Evolutionary conservation across 2,113 vertebrate species (phyloP).

Genomic region (Pholis gunnellus): DNA sequence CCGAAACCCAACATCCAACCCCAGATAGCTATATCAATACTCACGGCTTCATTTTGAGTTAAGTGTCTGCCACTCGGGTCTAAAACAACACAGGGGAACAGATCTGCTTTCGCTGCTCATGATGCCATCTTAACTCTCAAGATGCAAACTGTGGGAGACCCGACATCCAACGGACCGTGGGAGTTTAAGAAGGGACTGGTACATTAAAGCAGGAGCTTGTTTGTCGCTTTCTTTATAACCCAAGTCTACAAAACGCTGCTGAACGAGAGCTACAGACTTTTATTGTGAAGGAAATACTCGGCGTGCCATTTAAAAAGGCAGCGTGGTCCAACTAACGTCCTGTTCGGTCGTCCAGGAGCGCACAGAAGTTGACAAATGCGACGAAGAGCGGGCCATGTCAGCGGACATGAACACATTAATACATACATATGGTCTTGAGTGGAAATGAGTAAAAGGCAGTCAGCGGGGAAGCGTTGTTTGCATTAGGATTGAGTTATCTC

Average conservation of each 20-base stretch:
- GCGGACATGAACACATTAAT: constrained; percentile 1
- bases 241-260: background rate
- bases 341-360: background rate
- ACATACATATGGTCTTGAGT: constrained; percentile 21
- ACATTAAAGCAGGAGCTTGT: constrained; percentile 26
- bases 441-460: constrained; percentile 42
- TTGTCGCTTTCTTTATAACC: constrained; percentile 11
- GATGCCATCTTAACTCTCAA: constrained; percentile 11
- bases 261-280: background rate
- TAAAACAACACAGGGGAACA: background rate
- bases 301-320: constrained; percentile 9
- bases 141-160: constrained; percentile 4
- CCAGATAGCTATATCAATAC: constrained; percentile 26
- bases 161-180: constrained; percentile 14
- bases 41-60: constrained; percentile 37
- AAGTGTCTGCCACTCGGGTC: constrained; percentile 14
- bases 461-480: constrained; percentile 24
- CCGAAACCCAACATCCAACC: background rate
- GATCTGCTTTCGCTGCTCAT: constrained; percentile 14
- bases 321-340: background rate
- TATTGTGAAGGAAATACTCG: background rate
- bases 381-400: background rate
- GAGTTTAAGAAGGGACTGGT: constrained; percentile 10
- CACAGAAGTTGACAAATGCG: constrained; percentile 12
- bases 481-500: constrained; percentile 57